A percentile compares a stretch with the other conserved stretches of the same genome.
Conservation (phyloP, 2,797 vertebrate species). For the Ctenochaetus hawaiiensis region DNA sequence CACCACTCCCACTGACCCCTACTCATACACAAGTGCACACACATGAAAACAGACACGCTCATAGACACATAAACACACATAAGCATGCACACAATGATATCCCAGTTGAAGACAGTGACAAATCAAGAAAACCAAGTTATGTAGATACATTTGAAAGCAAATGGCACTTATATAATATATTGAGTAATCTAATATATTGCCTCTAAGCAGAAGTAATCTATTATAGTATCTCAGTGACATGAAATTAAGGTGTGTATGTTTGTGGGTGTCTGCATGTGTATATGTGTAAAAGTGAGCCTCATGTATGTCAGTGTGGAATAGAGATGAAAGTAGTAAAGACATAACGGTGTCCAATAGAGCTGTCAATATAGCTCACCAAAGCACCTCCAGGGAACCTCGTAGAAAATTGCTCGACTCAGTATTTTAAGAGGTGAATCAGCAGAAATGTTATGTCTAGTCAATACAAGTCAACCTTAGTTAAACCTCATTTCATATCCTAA, state of each 20-base stretch:
- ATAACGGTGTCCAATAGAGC: slow-evolving; percentile 21
- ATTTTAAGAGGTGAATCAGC: slow-evolving; percentile 57
- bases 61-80: slow-evolving; percentile 24
- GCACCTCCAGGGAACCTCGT: slow-evolving; percentile 23
- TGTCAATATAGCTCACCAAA: slow-evolving; percentile 25
- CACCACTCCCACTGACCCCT: slow-evolving; percentile 85
- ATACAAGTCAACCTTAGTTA: slow-evolving; percentile 31
- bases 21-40: slow-evolving; percentile 72
- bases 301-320: background rate
- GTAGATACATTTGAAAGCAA: slow-evolving; percentile 41
- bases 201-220: slow-evolving; percentile 27
- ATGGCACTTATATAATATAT: slow-evolving; percentile 29
- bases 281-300: slow-evolving; percentile 1
- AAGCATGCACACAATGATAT: slow-evolving; percentile 4
- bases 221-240: slow-evolving; percentile 25
- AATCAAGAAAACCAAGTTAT: slow-evolving; percentile 39
- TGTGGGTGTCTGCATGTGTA: slow-evolving; percentile 18
- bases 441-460: slow-evolving; percentile 44
- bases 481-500: slow-evolving; percentile 13
- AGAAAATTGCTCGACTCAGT: slow-evolving; percentile 56
- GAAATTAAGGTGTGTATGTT: slow-evolving; percentile 12
- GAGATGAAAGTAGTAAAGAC: slow-evolving; percentile 23
- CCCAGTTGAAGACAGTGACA: background rate
- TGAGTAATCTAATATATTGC: slow-evolving; percentile 1
- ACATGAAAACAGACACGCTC: slow-evolving; percentile 43